Evolutionary conservation across 2,888 invertebrate genomes (phyloP).

Genomic region (Campoletis raptor): DNA sequence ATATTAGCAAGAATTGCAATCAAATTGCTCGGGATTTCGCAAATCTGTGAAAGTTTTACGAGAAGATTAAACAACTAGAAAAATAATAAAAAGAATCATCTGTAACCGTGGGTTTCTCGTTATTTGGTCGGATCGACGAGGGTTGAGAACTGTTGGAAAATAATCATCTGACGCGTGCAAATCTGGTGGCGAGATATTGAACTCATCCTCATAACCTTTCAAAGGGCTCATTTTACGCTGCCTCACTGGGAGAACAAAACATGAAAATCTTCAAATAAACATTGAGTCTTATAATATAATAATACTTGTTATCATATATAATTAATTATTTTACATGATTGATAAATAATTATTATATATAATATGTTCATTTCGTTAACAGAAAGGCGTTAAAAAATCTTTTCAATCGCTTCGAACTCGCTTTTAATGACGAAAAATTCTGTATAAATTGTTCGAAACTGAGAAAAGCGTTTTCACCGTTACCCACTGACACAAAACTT

Average conservation of each 20-base stretch:
- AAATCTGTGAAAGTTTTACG: slow-evolving; percentile 54
- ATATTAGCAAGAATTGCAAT: slow-evolving; percentile 47
- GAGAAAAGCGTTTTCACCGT: not conserved
- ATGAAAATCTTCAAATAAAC: slow-evolving; percentile 12
- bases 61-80: not conserved
- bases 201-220: not conserved
- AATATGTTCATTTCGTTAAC: slow-evolving; percentile 1
- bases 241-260: not conserved
- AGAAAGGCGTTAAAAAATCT: not conserved
- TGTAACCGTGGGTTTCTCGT: not conserved
- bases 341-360: slow-evolving; percentile 47
- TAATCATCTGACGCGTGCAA: slow-evolving; percentile 10
- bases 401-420: slow-evolving; percentile 4
- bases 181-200: slow-evolving; percentile 43
- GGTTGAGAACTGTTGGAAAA: slow-evolving; percentile 10
- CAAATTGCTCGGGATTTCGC: slow-evolving; percentile 22
- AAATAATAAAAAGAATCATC: not conserved
- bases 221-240: not conserved
- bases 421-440: not conserved
- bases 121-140: slow-evolving; percentile 26
- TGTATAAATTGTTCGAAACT: not conserved
- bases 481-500: not conserved
- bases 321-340: slow-evolving; percentile 30
- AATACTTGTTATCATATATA: slow-evolving; percentile 48
- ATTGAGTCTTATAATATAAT: slow-evolving; percentile 26